phyloP scores from a whole-genome alignment of 2,113 vertebrate species.

The Ornithorhynchus anatinus region DNA sequence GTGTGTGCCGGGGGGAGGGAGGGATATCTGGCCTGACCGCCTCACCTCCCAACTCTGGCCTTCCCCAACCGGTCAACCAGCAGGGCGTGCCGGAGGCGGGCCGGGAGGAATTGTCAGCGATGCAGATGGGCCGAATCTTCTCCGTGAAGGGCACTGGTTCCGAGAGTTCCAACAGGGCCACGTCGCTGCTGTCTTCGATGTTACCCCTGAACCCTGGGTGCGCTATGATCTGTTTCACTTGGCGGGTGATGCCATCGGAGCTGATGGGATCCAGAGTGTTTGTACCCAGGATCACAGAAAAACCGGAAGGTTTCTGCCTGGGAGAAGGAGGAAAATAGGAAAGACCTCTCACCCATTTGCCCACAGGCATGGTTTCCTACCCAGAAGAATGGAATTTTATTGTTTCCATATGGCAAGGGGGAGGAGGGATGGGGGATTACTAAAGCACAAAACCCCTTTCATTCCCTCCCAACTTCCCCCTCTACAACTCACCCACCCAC shows the following conservation, averaged over 20 bases:
- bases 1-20: not conserved
- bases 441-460: not conserved
- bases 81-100: not conserved
- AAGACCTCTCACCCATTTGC: too few species aligned
- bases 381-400: too few species aligned
- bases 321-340: not conserved
- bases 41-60: constrained; percentile 8
- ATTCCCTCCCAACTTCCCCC: not conserved
- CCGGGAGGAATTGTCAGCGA: not conserved
- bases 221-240: not conserved
- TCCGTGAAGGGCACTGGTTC: not conserved
- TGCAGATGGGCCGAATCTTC: not conserved
- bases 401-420: too few species aligned
- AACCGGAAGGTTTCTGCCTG: not conserved
- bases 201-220: not conserved
- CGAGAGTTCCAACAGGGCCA: not conserved
- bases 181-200: not conserved
- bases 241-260: not conserved
- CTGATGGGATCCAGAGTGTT: not conserved
- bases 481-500: too few species aligned
- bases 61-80: constrained; percentile 6
- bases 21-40: not conserved
- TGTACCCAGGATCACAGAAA: not conserved
- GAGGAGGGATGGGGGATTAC: too few species aligned
- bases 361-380: too few species aligned